Evolutionary conservation across 2,888 invertebrate species (phyloP), one percentile per base, ranked within the genome.

Genomic region (Celastrina argiolus): DNA sequence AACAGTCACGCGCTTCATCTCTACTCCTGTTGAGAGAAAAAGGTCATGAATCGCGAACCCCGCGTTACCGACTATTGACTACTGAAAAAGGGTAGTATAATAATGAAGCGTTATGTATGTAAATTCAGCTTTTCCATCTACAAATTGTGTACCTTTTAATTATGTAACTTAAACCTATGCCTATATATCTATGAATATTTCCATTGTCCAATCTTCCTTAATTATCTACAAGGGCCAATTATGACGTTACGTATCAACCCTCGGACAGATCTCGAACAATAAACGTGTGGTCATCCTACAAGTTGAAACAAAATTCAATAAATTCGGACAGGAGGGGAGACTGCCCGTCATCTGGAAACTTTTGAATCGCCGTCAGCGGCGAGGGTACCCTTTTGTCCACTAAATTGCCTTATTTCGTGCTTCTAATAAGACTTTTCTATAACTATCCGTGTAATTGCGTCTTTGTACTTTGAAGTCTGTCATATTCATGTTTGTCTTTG

Each of bases 401-500:
- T 71, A 88, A 90, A 91, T 91, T 87, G 87, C 87, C 85, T 87
- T 83, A 87, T 88, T 85, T 83, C 81, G 81, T 82, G 83, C 78
- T 80, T 82, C 78, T 88, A 88, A 87, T 88, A 88, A 85, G 85
- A 85, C 85, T 80, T 81, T 82, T 81, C 82, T 79, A 76, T 74
- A 88, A 87, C 88, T 88, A 88, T 75, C 85, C 85, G 83, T 83
- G 83, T 87, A 88, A 88, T 87, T 84, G 86, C 82, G 79, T 84
- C 79, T 82, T 83, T 83, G 81, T 81, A 79, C 84, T 84, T 90
- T 88, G 88, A 88, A 84, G 84, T 86, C 76, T 76, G 68, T 67
- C 68, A 58, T 64, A 64, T 56, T 64, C 63, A 79, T 82, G 76
- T 77, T 81, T 77, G 69, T 67, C 73, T 75, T 71, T 74, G 73